Base-by-base conservation (phyloP, 2,888 invertebrate genomes). In the Epinotia demarniana region DNA sequence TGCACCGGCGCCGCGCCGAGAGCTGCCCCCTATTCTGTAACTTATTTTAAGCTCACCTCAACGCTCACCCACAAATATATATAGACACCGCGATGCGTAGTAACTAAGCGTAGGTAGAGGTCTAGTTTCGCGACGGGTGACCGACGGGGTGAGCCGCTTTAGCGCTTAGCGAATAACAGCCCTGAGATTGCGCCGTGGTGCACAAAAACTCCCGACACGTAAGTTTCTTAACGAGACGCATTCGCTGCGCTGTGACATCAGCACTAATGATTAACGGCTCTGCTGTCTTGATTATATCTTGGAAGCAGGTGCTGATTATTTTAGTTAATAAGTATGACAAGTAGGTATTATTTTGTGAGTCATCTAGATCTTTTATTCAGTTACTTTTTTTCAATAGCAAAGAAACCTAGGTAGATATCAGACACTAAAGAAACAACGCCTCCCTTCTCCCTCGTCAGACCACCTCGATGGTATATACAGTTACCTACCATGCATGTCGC, bases 171-270 rank as follows among this genome's bases (percentile, higher is more conserved):
- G n/a, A n/a, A n/a, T n/a, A n/a, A n/a, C n/a, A n/a, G n/a, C n/a
- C n/a, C n/a, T n/a, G 78, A 79, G 77, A 77, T 84, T 83, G 82
- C 81, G 81, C 79, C 79, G 81, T 61, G 70, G 77, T 77, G 63
- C 77, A 79, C 79, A 83, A 84, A 83, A 83, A 84, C 78, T 58
- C 69, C 58, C 66, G 78, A 18, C 77, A 80, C 76, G 79, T 80
- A 81, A 79, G 78, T 19, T 77, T 80, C 76, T 79, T 79, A 81
- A 79, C 77, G 57, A 77, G 74, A 76, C 69, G 73, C 77, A 77
- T 71, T 76, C 68, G 64, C 68, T 57, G 66, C 60, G 70, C 64
- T 33, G 46, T 23, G 64, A 53, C 53, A 76, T 64, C 66, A 70
- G 46, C 66, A 53, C 74, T 75, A 53, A 60, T 75, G 58, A 70